phyloP scores from a whole-genome alignment of 2,113 vertebrate species.

The Neogale vison region DNA sequence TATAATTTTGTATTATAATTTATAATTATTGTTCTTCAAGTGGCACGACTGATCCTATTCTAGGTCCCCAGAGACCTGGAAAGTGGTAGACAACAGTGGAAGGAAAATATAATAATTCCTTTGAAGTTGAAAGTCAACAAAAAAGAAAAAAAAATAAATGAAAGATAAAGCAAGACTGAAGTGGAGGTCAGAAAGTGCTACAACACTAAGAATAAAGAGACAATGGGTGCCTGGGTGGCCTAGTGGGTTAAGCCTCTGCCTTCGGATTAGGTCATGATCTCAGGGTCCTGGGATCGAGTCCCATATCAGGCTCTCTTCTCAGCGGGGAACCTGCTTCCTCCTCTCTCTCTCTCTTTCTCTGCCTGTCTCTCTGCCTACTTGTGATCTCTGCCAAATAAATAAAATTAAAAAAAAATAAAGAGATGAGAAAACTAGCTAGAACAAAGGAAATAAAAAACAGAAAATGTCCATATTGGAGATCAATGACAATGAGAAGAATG shows the following conservation, averaged over 20 bases:
- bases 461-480: background rate
- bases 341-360: too few species aligned
- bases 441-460: background rate
- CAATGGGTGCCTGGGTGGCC: background rate
- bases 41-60: background rate
- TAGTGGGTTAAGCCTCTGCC: too few species aligned
- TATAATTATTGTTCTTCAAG: background rate
- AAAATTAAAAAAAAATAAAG: background rate
- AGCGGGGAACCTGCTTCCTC: too few species aligned
- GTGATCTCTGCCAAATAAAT: too few species aligned
- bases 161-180: background rate
- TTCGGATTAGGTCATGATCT: too few species aligned
- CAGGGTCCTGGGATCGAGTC: too few species aligned
- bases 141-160: background rate
- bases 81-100: background rate
- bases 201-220: background rate
- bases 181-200: background rate
- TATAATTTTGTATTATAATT: slow-evolving; percentile 10
- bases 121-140: background rate
- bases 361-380: too few species aligned
- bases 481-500: background rate
- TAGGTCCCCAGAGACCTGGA: background rate
- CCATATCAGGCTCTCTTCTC: too few species aligned
- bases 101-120: background rate
- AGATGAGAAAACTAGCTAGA: background rate